phyloP scores from a whole-genome alignment of 2,113 vertebrate genomes.

The Spermophilus dauricus region DNA sequence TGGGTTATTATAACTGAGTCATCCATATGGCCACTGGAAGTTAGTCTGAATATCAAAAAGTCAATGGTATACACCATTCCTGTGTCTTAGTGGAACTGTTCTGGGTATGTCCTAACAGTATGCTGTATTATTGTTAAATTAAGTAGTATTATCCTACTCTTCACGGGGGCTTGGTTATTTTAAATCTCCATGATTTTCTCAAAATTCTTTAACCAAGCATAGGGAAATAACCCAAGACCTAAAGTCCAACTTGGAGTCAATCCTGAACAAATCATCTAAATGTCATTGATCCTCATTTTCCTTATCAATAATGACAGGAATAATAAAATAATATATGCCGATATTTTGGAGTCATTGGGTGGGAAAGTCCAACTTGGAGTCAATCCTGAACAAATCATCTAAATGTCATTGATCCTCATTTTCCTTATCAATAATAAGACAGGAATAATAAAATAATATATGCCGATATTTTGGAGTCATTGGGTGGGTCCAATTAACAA shows the following conservation, averaged over 20 bases:
- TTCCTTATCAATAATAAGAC: neutral
- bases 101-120: neutral
- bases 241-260: neutral
- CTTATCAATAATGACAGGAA: neutral
- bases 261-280: neutral
- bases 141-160: neutral
- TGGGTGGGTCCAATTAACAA: neutral
- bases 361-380: neutral
- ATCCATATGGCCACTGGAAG: neutral
- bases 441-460: slow-evolving; percentile 25
- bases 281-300: neutral
- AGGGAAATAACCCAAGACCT: slow-evolving; percentile 11
- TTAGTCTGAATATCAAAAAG: neutral
- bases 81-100: neutral
- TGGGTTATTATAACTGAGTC: neutral
- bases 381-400: neutral
- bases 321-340: slow-evolving; percentile 11
- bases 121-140: neutral
- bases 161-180: neutral
- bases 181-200: neutral
- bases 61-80: neutral
- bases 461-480: neutral
- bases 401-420: neutral
- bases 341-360: neutral
- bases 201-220: neutral